These are phyloP conservation scores for Clarias laeviceps DNA, from an alignment of 2,797 vertebrate genomes.

Conservation along the genomic window DNA sequence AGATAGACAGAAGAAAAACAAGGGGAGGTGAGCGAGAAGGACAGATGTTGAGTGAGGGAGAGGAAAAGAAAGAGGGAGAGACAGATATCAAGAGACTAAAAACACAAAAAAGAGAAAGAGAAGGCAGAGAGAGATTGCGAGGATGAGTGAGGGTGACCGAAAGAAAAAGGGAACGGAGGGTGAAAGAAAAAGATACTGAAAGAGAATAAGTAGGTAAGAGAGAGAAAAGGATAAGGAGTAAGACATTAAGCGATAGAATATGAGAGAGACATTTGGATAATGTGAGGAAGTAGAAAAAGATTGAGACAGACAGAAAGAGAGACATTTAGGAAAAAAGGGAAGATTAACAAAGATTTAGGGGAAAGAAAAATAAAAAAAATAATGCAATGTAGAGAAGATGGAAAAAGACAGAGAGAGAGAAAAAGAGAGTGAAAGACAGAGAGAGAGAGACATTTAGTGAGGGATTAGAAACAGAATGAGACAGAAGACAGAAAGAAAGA, in stretches of 20 bases:
- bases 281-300: no score
- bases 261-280: neutral
- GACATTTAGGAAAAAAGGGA: neutral
- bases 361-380: no score
- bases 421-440: neutral
- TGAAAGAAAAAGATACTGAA: neutral
- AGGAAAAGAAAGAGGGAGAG: neutral
- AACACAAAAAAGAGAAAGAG: neutral
- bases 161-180: neutral
- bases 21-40: neutral
- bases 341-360: neutral
- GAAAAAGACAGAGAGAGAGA: neutral
- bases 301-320: neutral
- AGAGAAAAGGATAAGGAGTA: neutral
- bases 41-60: neutral
- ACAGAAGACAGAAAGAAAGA: neutral
- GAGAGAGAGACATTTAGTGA: neutral
- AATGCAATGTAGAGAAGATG: no score
- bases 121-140: neutral
- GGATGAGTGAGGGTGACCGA: neutral
- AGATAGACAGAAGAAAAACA: neutral
- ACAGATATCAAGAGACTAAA: neutral
- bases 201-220: neutral
- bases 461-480: neutral
- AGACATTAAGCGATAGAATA: no score